Evolutionary conservation across 2,888 invertebrate species (phyloP), one percentile per base, ranked within the genome.

Genomic region (Melitaea athalia): DNA sequence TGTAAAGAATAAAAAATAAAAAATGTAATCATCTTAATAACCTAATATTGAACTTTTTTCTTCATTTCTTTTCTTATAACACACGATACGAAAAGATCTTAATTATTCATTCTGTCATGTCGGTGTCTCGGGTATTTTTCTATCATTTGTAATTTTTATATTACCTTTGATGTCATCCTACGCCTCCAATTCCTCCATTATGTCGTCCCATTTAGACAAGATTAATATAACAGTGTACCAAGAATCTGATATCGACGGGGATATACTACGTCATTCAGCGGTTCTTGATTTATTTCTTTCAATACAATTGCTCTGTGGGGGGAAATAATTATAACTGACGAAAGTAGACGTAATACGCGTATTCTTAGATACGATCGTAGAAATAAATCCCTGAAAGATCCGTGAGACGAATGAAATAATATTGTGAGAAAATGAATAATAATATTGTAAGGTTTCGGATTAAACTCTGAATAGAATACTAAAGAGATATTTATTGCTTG

Each of bases 141-240:
- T 57, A 67, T 67, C 67, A 63, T 67, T 63, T 67, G 62, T 67
- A 67, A 55, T 67, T 67, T 67, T 63, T 62, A 63, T 67, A 67
- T 67, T 63, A 67, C 67, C 67, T 67, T 60, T 64, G 60, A 64
- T 52, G 64, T 68, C 67, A 62, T 33, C 62, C 50, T 38, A 50
- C 50, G 49, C 61, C 60, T 49, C 59, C 63, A 38, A 63, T 15
- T 57, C 63, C 70, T 70, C 68, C 69, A 74, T 74, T 73, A 75
- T 74, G 73, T 66, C 72, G 67, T 67, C 57, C 69, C 72, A 74
- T 77, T 75, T 67, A 73, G 71, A 59, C 55, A 67, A 72, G 72
- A 75, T 78, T 76, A 76, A 74, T 74, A 74, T 72, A 75, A 75
- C 73, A 73, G 75, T 72, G 69, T 70, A 68, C 69, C 71, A 62